phyloP scores from a whole-genome alignment of 2,888 invertebrate species.

The Sinelater perroti region DNA sequence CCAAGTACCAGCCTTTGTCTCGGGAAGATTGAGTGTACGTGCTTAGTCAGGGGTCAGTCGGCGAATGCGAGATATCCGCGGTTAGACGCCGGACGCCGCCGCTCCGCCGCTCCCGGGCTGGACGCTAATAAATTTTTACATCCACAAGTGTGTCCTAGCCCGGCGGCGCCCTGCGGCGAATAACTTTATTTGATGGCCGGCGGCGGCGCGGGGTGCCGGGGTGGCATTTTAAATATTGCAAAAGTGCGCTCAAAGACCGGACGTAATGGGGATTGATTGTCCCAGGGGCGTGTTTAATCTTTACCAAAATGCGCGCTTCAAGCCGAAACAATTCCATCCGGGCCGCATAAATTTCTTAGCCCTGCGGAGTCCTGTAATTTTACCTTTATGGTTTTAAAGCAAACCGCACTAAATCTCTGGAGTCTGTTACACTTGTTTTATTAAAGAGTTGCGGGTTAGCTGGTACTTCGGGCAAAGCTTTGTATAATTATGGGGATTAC shows the following conservation, averaged over 20 bases:
- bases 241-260: slow-evolving; percentile 25
- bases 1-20: slow-evolving; percentile 44
- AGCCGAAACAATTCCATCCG: slow-evolving; percentile 49
- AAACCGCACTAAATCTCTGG: slow-evolving; percentile 57
- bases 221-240: slow-evolving; percentile 28
- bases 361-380: slow-evolving; percentile 59
- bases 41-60: slow-evolving; percentile 45
- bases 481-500: slow-evolving; percentile 49
- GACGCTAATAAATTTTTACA: slow-evolving; percentile 31
- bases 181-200: slow-evolving; percentile 22
- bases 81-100: slow-evolving; percentile 23
- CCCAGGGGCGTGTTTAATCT: slow-evolving; percentile 35
- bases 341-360: slow-evolving; percentile 59
- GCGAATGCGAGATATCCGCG: slow-evolving; percentile 30
- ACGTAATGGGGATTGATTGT: slow-evolving; percentile 33
- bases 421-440: slow-evolving; percentile 51
- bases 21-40: slow-evolving; percentile 46
- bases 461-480: slow-evolving; percentile 43
- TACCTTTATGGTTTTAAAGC: slow-evolving; percentile 60
- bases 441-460: slow-evolving; percentile 49
- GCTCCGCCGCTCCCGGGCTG: slow-evolving; percentile 11
- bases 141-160: slow-evolving; percentile 27
- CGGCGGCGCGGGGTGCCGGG: slow-evolving; percentile 10
- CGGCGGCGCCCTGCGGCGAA: slow-evolving; percentile 9
- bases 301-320: slow-evolving; percentile 37